phyloP scores from a whole-genome alignment of 1,140 invertebrate genomes.

The Saccostrea glomerata region DNA sequence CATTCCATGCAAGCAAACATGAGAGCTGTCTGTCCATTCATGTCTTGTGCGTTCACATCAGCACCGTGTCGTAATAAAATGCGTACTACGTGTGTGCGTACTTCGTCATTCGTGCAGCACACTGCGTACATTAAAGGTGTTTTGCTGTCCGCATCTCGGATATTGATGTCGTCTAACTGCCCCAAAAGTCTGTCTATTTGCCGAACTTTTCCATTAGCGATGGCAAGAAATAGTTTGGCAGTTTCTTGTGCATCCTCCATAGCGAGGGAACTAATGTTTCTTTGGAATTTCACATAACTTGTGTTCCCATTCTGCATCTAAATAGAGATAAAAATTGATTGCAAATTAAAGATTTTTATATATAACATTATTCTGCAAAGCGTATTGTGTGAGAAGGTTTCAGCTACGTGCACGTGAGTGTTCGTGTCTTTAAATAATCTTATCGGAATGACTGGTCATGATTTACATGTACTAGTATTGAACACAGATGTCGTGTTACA shows the following conservation, averaged over 20 bases:
- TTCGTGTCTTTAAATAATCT: no score
- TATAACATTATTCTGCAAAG: no score
- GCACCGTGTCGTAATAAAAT: slow-evolving; percentile 82
- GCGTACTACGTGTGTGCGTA: slow-evolving; percentile 64
- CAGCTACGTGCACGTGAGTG: no score
- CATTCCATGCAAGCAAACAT: slow-evolving; percentile 96
- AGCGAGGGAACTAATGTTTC: not conserved
- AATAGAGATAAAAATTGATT: not conserved
- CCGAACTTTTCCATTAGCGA: slow-evolving; percentile 46
- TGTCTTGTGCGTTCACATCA: slow-evolving; percentile 93
- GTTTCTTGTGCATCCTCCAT: not conserved
- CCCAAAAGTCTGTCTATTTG: slow-evolving; percentile 42
- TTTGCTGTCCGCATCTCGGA: slow-evolving; percentile 48
- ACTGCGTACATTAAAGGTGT: slow-evolving; percentile 69
- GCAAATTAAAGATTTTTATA: no score
- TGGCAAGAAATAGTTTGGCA: slow-evolving; percentile 42
- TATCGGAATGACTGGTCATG: no score
- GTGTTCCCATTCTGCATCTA: not conserved
- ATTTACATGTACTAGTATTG: no score
- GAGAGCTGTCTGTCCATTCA: slow-evolving; percentile 92
- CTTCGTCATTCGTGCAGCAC: slow-evolving; percentile 62
- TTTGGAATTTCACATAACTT: not conserved
- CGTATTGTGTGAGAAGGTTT: no score
- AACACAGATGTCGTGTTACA: no score
- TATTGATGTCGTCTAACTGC: slow-evolving; percentile 53